Base-by-base conservation (phyloP, 2,888 invertebrate genomes). In the Amphiduros pacificus region DNA sequence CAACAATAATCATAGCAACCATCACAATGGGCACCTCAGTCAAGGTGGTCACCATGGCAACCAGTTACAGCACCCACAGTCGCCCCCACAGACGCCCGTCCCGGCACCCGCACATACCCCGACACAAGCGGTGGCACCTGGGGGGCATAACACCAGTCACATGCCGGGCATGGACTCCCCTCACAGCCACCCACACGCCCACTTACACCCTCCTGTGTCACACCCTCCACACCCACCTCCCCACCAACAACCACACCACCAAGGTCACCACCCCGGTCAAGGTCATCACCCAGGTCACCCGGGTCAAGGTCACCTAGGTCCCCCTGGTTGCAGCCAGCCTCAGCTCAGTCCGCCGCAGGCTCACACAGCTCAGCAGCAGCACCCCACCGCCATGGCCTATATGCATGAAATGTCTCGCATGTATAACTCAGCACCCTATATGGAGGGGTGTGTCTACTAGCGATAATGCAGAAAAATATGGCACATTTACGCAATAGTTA, bases 371-470 rank as follows among this genome's bases (percentile, higher is more conserved):
- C 62, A 62, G 22, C 48, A 27, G 22, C 52, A 51, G 41, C 32
- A 52, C 28, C 58, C 49, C 32, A 49, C 11, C 36, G 32, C 51
- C 50, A 53, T 53, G 53, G 51, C 32, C 22, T 24, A 29, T 53
- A 58, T 51, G 51, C 49, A 57, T 28, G 62, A 62, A 24, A 58
- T 58, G 62, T 28, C 57, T 1, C 51, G 57, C 24, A 58, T 57
- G 62, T 62, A 61, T 41, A 49, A 36, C 31, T 50, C 61, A 26
- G 51, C 31, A 4, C 58, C 57, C 14, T 62, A 62, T 32, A 57
- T 62, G 44, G 62, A 62, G 36, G 52, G 62, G 20, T 62, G 62
- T 31, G 62, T 62, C 29, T 59, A 59, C 59, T 59, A 44, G 44
- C 44, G n/a, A n/a, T n/a, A n/a, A n/a, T n/a, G n/a, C n/a, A n/a